A percentile compares a stretch with the other conserved stretches of the same genome.
These are phyloP conservation scores for Macrosiphum euphorbiae DNA, from an alignment of 2,888 invertebrate genomes.

Conservation along the genomic window DNA sequence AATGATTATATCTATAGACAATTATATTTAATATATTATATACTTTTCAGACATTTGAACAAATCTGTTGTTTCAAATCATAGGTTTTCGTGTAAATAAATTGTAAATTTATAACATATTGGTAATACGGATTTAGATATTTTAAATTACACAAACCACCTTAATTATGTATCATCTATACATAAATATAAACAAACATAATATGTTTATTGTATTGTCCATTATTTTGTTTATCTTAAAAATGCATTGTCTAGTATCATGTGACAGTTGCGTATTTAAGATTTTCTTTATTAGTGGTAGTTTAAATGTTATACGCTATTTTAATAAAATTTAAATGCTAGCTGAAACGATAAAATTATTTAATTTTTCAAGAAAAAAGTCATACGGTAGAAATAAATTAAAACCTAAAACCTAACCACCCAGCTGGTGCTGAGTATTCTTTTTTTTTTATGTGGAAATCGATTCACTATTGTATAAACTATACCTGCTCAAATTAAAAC, in stretches of 20 bases:
- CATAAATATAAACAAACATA: neutral
- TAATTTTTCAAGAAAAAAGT: neutral
- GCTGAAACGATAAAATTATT: neutral
- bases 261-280: neutral
- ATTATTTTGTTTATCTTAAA: neutral
- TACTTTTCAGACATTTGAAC: neutral
- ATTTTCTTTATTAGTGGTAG: neutral
- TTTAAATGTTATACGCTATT: neutral
- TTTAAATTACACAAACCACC: neutral
- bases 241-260: neutral
- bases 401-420: neutral
- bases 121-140: neutral
- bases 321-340: neutral
- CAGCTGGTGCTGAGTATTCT: neutral
- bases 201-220: neutral
- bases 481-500: neutral
- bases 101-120: neutral
- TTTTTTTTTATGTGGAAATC: neutral
- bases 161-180: neutral
- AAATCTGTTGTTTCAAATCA: neutral
- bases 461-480: neutral
- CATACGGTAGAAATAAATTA: neutral
- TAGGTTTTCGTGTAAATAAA: neutral
- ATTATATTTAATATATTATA: neutral
- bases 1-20: neutral